Percentiles rank a stretch among this genome's conserved stretches.
phyloP scores from a whole-genome alignment of 2,888 invertebrate genomes.

The Portevinia maculata region DNA sequence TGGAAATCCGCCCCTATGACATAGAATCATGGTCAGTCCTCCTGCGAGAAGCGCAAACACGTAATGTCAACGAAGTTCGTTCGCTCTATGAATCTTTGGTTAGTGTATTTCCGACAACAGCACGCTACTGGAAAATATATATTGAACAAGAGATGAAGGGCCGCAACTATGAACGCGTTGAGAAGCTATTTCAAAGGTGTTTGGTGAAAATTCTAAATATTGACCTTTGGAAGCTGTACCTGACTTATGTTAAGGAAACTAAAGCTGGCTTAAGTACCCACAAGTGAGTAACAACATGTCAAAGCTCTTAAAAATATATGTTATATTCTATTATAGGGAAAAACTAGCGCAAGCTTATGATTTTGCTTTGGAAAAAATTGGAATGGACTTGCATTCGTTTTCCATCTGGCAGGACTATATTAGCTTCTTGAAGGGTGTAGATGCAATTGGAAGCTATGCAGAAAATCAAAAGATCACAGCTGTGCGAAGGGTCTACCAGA shows the following conservation, averaged over 20 bases:
- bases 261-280: constrained; percentile 96
- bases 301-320: not conserved
- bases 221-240: constrained; percentile 98
- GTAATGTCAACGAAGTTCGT: constrained; percentile 94
- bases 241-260: constrained; percentile 99
- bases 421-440: constrained; percentile 96
- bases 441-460: constrained; percentile 99
- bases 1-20: constrained; percentile 95
- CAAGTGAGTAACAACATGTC: constrained; percentile 87
- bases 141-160: constrained; percentile 99
- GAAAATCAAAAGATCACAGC: constrained; percentile 99
- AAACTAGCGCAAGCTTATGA: constrained; percentile 99
- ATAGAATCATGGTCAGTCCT: constrained; percentile 99
- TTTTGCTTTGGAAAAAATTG: constrained; percentile 99
- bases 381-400: constrained; percentile 98
- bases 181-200: constrained; percentile 99
- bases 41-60: constrained; percentile 94
- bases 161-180: constrained; percentile 98
- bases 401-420: constrained; percentile 99
- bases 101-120: constrained; percentile 96
- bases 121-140: constrained; percentile 99
- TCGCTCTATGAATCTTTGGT: constrained; percentile 97
- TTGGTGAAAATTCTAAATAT: constrained; percentile 99
- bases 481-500: constrained; percentile 97
- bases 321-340: constrained; percentile 86